Conservation (phyloP, 2,113 vertebrate genomes). For the Cichladusa arquata region DNA sequence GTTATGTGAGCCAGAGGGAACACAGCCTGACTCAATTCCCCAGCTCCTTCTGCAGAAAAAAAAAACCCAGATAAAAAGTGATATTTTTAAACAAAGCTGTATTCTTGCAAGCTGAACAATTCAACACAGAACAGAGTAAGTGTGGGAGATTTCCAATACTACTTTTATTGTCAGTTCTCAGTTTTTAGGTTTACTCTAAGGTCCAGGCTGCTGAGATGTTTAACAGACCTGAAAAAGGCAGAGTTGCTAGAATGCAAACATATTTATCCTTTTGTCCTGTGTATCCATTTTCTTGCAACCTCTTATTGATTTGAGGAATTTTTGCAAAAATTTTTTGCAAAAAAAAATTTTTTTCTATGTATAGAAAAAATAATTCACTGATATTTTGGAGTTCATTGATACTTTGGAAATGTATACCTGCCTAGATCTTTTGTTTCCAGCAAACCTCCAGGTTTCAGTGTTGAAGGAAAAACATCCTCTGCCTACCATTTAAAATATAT, state of each 20-base stretch:
- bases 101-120: not conserved
- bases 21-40: not conserved
- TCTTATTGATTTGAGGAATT: not conserved
- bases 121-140: not conserved
- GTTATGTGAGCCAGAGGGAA: not conserved
- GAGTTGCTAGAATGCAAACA: not conserved
- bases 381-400: not conserved
- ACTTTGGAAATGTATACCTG: not conserved
- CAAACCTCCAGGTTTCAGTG: slow-evolving; percentile 15
- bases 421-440: not conserved
- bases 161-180: not conserved
- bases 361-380: not conserved
- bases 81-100: slow-evolving; percentile 6
- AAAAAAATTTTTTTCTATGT: not conserved
- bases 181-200: not conserved
- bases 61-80: not conserved
- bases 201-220: not conserved
- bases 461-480: not conserved
- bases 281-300: not conserved
- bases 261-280: not conserved
- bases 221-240: not conserved
- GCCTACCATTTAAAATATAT: not conserved
- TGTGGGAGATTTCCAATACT: not conserved
- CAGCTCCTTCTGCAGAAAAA: not conserved
- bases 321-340: not conserved